phyloP scores from a whole-genome alignment of 2,888 invertebrate species.

The Agrochola litura region DNA sequence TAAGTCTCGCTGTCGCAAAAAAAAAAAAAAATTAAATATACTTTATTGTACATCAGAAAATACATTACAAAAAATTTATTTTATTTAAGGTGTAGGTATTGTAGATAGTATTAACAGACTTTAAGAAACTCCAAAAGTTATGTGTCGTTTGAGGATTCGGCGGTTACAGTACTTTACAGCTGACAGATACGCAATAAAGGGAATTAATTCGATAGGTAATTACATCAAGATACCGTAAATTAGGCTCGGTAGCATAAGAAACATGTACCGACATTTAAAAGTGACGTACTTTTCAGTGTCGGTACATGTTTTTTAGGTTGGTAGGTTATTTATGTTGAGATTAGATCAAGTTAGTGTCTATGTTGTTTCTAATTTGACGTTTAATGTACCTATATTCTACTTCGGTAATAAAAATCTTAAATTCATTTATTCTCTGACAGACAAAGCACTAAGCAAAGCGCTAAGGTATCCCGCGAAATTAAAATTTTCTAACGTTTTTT shows the following conservation, averaged over 20 bases:
- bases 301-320: neutral
- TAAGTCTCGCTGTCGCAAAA: neutral
- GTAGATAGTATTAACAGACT: neutral
- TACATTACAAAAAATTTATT: too few relatives aligned
- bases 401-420: neutral
- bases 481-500: too few relatives aligned
- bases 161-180: slow-evolving; percentile 1
- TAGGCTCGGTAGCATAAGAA: slow-evolving; percentile 46
- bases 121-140: neutral
- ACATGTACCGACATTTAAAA: slow-evolving; percentile 23
- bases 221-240: slow-evolving; percentile 38
- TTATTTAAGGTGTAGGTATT: neutral
- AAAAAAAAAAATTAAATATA: too few relatives aligned
- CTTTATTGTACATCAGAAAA: too few relatives aligned
- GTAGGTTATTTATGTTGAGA: slow-evolving; percentile 2
- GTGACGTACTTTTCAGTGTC: slow-evolving; percentile 25
- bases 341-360: neutral
- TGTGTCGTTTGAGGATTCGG: slow-evolving; percentile 4
- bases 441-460: neutral
- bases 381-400: neutral
- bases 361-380: neutral
- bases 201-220: slow-evolving; percentile 20
- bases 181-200: slow-evolving; percentile 7
- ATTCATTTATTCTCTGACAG: neutral
- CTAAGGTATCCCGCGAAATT: too few relatives aligned